Evolutionary conservation across 2,113 vertebrate species (phyloP), one percentile per base, ranked within the genome.

Genomic region (Chelonoidis abingdonii): DNA sequence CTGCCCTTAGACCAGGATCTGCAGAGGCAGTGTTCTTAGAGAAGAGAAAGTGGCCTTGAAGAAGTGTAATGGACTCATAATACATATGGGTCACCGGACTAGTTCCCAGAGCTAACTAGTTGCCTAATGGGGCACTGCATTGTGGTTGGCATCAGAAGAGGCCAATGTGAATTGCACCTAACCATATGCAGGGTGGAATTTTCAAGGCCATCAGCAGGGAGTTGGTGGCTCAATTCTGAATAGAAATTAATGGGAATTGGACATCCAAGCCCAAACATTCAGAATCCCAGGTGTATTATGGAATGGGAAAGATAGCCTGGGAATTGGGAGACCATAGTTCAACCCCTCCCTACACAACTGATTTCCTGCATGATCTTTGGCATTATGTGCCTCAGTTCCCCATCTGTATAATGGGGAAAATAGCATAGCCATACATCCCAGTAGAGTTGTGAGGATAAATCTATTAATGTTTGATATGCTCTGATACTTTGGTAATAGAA

Each of bases 261-360:
- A 29, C 49, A 86, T 96, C 80, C 93, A 94, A 97, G 47, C 2
- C 27, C 82, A 87, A 80, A 12, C 16, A 79, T 90, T 89, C 81
- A 57, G 87, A 89, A 88, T 84, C 5, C 16, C 35, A 59, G 49
- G 41, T 44, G 54, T 81, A 25, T 65, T 1, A n/a, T 52, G 44
- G 5, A 84, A 89, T 78, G 83, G 24, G 8, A 89, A 84, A 93
- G 81, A 2, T 79, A 85, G 85, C 10, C 1, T 69, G 16, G 57
- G 91, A 87, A 21, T 50, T 17, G 27, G 53, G 83, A 80, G 41
- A 49, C 65, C 1, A 17, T 4, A 1, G 52, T 96, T 89, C 4
- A 24, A 86, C 88, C 1, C 24, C 49, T 50, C 76, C 47, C 29
- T 38, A 54, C 50, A 52, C 5, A 10, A 8, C 6, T 65, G 35